Percentiles rank a stretch among this genome's conserved stretches.
These are phyloP conservation scores for Saccopteryx bilineata DNA, from an alignment of 2,113 vertebrate genomes.

Conservation along the genomic window DNA sequence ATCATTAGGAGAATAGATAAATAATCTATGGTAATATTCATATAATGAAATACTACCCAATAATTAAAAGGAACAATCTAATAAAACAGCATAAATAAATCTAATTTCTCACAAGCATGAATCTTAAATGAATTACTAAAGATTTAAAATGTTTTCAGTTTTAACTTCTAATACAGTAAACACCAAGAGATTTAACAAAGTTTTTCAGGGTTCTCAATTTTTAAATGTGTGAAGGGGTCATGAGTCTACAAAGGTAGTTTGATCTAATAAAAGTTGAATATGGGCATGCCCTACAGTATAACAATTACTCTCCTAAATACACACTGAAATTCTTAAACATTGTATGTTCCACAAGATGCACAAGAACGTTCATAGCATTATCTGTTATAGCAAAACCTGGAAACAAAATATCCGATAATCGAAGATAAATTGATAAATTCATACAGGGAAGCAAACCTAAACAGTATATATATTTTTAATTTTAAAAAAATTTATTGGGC, in stretches of 20 bases:
- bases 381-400: background rate
- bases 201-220: background rate
- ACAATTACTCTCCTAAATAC: background rate
- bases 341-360: background rate
- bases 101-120: background rate
- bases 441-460: background rate
- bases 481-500: no score
- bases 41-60: background rate
- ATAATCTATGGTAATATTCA: background rate
- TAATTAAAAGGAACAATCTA: background rate
- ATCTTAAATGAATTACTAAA: constrained; percentile 1
- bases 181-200: background rate
- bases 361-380: constrained; percentile 4
- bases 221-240: background rate
- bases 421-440: constrained; percentile 22
- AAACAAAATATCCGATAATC: background rate
- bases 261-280: background rate
- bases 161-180: constrained; percentile 25
- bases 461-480: background rate
- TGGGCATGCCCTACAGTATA: background rate
- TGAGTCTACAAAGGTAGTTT: background rate
- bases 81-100: constrained; percentile 3
- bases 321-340: background rate
- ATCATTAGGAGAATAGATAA: background rate
- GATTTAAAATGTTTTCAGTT: background rate